These are phyloP conservation scores for Xerus rutilus DNA, from an alignment of 2,797 vertebrate species.

Conservation along the genomic window DNA sequence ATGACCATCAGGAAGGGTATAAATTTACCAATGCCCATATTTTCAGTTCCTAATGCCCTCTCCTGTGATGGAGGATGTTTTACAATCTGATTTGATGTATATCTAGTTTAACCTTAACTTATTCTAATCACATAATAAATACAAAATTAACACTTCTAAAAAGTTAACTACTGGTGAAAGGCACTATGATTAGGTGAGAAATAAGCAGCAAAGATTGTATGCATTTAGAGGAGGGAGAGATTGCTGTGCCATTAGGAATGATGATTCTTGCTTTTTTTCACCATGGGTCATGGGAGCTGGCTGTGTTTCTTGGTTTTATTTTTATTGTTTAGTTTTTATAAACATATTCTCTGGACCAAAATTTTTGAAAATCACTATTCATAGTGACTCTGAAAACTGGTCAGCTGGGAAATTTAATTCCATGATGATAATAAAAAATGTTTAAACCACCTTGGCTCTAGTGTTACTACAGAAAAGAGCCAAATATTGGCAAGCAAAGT, in stretches of 20 bases:
- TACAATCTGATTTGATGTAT: not conserved
- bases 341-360: not conserved
- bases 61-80: not conserved
- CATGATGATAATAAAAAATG: slow-evolving; percentile 38
- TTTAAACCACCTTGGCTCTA: not conserved
- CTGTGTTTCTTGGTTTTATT: slow-evolving; percentile 46
- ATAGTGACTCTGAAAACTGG: slow-evolving; percentile 8
- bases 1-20: not conserved
- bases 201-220: not conserved
- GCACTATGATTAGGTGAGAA: not conserved
- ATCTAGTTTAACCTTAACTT: slow-evolving; percentile 24
- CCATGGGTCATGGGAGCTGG: not conserved
- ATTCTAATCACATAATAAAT: slow-evolving; percentile 49
- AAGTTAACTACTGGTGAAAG: slow-evolving; percentile 3
- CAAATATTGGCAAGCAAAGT: not conserved
- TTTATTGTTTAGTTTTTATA: slow-evolving; percentile 3
- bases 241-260: not conserved
- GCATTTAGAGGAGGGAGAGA: not conserved
- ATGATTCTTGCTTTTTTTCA: slow-evolving; percentile 23
- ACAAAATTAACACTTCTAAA: not conserved
- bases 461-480: not conserved
- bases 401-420: slow-evolving; percentile 20
- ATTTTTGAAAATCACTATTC: not conserved
- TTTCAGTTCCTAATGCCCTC: not conserved
- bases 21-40: not conserved